Conservation (phyloP, 2,888 invertebrate species). For the Linhomoeus sp. region DNA sequence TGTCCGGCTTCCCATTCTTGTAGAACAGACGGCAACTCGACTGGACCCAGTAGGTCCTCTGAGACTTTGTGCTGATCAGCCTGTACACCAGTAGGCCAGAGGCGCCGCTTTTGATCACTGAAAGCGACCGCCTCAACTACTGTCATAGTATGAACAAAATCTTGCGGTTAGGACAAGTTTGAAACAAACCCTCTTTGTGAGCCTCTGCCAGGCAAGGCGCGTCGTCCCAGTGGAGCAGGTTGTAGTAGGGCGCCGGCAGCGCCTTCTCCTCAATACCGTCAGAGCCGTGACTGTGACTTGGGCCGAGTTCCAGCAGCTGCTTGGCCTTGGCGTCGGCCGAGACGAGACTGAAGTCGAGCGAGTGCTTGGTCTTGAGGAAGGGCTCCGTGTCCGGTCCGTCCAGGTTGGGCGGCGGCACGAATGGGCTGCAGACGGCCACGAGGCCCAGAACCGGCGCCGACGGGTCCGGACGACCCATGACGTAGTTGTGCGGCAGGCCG, state of each 20-base stretch:
- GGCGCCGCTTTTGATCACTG: conserved; percentile 94
- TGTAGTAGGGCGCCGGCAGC: conserved; percentile 41
- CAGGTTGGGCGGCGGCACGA: conserved; percentile 84
- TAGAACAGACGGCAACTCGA: conserved; percentile 88
- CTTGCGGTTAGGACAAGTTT: too few species aligned
- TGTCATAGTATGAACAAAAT: background rate
- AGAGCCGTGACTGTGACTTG: too few species aligned
- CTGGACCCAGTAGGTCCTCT: conserved; percentile 93
- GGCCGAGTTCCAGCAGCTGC: conserved; percentile 16
- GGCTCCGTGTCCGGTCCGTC: conserved; percentile 96
- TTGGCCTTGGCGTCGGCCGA: conserved; percentile 17
- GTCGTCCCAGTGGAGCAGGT: conserved; percentile 91
- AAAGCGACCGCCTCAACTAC: conserved; percentile 21
- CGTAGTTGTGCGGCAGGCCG: conserved; percentile 51
- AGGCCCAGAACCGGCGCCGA: conserved; percentile 45
- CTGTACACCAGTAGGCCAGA: conserved; percentile 97
- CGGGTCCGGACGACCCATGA: conserved; percentile 59
- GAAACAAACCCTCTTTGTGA: conserved; percentile 97
- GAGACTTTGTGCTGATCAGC: conserved; percentile 67
- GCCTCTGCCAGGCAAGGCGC: conserved; percentile 90
- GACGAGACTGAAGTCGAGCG: conserved; percentile 52
- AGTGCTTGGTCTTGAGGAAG: conserved; percentile 98
- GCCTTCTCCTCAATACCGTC: background rate
- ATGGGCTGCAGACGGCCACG: conserved; percentile 83
- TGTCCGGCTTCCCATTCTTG: conserved; percentile 97